phyloP scores from a whole-genome alignment of 2,888 invertebrate genomes.

The Dicranocentrus wangi region DNA sequence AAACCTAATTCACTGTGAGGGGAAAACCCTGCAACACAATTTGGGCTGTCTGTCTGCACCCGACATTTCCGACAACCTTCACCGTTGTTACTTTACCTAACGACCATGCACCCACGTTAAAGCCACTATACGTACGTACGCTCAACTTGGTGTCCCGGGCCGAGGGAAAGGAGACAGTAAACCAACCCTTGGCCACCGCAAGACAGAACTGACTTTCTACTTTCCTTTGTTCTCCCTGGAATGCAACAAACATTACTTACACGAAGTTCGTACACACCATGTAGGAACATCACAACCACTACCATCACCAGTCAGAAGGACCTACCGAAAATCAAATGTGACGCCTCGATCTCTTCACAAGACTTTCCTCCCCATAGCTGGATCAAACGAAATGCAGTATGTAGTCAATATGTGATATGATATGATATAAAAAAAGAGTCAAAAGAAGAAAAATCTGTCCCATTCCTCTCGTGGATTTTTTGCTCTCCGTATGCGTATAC shows the following conservation, averaged over 20 bases:
- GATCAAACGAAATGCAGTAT: slow-evolving; percentile 31
- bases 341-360: slow-evolving; percentile 56
- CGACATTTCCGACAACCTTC: background rate
- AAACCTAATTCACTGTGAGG: too few relatives aligned
- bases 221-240: slow-evolving; percentile 53
- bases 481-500: slow-evolving; percentile 13
- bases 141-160: background rate
- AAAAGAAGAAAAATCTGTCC: slow-evolving; percentile 65
- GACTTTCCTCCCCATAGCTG: slow-evolving; percentile 52
- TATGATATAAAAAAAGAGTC: slow-evolving; percentile 54
- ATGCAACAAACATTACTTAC: slow-evolving; percentile 44
- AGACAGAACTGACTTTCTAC: slow-evolving; percentile 42
- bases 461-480: slow-evolving; percentile 32
- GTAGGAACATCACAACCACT: slow-evolving; percentile 48
- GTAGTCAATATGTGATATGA: slow-evolving; percentile 54
- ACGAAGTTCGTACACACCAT: slow-evolving; percentile 37
- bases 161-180: slow-evolving; percentile 12
- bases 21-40: too few relatives aligned
- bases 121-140: background rate
- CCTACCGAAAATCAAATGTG: slow-evolving; percentile 62
- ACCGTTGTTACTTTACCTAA: background rate
- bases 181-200: slow-evolving; percentile 45
- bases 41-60: too few relatives aligned
- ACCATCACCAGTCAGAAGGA: slow-evolving; percentile 52
- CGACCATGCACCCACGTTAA: background rate